Evolutionary conservation across 1,140 invertebrate genomes (phyloP).

Genomic region (Anoplolepis gracilipes): DNA sequence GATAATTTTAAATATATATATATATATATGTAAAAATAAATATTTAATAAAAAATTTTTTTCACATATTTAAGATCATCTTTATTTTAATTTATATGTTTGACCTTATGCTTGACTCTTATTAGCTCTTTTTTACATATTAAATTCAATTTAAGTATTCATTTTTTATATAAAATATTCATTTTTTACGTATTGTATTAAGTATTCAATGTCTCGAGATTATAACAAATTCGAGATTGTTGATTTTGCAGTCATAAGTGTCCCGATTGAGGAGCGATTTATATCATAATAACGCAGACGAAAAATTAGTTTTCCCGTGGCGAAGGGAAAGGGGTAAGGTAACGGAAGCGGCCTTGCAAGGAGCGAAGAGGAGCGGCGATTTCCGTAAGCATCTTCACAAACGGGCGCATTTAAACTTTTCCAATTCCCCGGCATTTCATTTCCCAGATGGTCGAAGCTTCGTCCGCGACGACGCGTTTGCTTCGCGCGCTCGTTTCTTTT

Average conservation of each 20-base stretch:
- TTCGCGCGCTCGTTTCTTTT: slow-evolving; percentile 9
- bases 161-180: no score
- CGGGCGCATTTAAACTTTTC: slow-evolving; percentile 75
- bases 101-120: no score
- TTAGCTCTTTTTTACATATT: no score
- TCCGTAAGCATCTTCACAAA: slow-evolving; percentile 66
- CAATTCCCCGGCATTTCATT: slow-evolving; percentile 75
- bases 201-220: slow-evolving; percentile 31
- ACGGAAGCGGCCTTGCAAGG: not conserved
- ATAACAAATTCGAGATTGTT: not conserved
- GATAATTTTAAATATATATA: no score
- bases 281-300: not conserved
- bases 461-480: slow-evolving; percentile 38
- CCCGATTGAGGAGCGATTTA: slow-evolving; percentile 2
- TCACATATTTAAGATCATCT: no score
- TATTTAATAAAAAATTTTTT: no score
- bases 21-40: no score
- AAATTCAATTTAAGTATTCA: no score
- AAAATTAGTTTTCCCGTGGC: slow-evolving; percentile 10
- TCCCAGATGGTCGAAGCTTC: slow-evolving; percentile 70
- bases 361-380: slow-evolving; percentile 58
- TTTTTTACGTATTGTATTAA: no score
- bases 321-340: no score
- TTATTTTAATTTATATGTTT: no score
- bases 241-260: not conserved